Conservation (phyloP, 2,797 vertebrate species). For the Chromobotia macracanthus region DNA sequence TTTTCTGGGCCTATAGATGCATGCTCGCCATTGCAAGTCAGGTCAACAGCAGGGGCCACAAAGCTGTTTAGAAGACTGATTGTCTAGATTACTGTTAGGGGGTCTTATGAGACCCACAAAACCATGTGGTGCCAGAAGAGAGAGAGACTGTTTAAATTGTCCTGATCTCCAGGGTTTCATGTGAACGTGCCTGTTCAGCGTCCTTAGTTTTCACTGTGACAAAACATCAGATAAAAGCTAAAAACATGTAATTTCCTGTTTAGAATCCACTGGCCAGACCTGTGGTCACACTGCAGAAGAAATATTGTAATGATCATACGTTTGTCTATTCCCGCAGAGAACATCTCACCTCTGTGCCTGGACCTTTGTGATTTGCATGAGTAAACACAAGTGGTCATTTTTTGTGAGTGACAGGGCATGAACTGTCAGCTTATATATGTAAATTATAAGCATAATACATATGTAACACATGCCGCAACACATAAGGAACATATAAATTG, state of each 20-base stretch:
- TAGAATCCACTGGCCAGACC: conserved; percentile 32
- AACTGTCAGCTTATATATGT: background rate
- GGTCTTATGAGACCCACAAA: conserved; percentile 23
- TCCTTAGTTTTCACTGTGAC: conserved; percentile 51
- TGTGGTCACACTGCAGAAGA: conserved; percentile 30
- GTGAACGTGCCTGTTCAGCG: conserved; percentile 51
- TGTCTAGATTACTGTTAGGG: conserved; percentile 27
- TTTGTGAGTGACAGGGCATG: background rate
- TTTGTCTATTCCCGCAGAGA: conserved; percentile 19
- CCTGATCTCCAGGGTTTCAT: conserved; percentile 39
- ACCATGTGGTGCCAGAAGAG: conserved; percentile 3
- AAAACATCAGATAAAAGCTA: conserved; percentile 53
- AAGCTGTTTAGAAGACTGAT: conserved; percentile 39
- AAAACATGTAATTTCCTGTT: conserved; percentile 52
- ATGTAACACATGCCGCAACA: background rate
- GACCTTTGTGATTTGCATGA: background rate
- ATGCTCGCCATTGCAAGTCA: conserved; percentile 16
- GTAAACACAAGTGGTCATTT: background rate
- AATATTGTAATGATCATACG: conserved; percentile 14
- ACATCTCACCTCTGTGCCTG: background rate
- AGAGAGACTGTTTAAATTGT: conserved; percentile 35
- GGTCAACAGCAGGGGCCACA: conserved; percentile 14
- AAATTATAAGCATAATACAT: background rate
- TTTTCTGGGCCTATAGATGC: background rate
- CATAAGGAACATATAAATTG: background rate